Conservation (phyloP, 2,888 invertebrate species). For the Podabrus alpinus region DNA sequence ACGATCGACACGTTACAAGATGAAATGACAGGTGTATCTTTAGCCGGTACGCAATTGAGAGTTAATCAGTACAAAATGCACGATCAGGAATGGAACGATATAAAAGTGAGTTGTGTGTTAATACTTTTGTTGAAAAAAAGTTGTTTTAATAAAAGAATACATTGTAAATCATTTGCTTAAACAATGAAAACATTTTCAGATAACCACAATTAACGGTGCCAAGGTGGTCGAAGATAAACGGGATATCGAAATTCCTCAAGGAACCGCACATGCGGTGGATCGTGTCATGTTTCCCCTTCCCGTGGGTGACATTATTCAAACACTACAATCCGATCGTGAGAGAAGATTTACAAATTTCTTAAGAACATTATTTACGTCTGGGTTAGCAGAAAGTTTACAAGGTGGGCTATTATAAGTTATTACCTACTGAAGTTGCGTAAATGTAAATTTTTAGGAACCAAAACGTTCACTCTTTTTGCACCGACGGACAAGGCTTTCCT, state of each 20-base stretch:
- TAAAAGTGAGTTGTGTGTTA: constrained; percentile 60
- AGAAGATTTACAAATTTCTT: constrained; percentile 79
- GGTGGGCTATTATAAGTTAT: constrained; percentile 57
- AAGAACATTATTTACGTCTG: constrained; percentile 76
- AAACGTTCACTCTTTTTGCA: constrained; percentile 84
- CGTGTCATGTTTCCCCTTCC: constrained; percentile 89
- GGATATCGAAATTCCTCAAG: constrained; percentile 84
- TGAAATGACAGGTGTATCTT: constrained; percentile 88
- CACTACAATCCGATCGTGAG: constrained; percentile 82
- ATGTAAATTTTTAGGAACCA: constrained; percentile 63
- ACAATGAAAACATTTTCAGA: constrained; percentile 53
- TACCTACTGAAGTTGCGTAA: not conserved
- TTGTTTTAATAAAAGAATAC: not conserved
- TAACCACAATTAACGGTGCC: constrained; percentile 86
- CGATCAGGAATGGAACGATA: constrained; percentile 86
- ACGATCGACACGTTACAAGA: constrained; percentile 78
- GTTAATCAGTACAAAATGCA: constrained; percentile 88
- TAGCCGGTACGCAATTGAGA: constrained; percentile 83
- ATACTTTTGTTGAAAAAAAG: too few relatives aligned
- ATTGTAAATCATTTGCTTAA: not conserved
- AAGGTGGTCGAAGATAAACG: constrained; percentile 79
- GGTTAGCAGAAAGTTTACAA: constrained; percentile 73
- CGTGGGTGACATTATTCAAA: constrained; percentile 83
- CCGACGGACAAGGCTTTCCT: constrained; percentile 82
- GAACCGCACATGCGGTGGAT: constrained; percentile 82